These are phyloP conservation scores for Macroramphosus scolopax DNA, from an alignment of 2,797 vertebrate species.

Conservation along the genomic window DNA sequence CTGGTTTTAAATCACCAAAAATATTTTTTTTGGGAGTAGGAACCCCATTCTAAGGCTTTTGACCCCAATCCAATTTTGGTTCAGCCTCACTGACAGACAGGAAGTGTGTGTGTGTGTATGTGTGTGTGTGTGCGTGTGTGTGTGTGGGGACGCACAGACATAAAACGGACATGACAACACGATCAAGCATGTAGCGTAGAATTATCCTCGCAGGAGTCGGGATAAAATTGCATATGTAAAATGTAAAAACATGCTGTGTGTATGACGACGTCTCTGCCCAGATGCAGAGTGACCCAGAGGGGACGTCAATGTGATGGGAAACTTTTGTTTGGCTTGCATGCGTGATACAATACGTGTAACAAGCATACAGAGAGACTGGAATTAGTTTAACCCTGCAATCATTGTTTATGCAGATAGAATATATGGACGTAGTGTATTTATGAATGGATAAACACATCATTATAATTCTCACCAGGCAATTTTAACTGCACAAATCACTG, in stretches of 20 bases:
- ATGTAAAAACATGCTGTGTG: constrained; percentile 17
- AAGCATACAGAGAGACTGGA: constrained; percentile 30
- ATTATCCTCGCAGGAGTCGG: constrained; percentile 44
- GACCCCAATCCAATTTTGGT: constrained; percentile 60
- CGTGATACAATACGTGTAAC: constrained; percentile 34
- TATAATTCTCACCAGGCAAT: no score
- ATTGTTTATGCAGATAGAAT: not conserved
- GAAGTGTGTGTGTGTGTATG: no score
- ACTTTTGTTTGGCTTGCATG: constrained; percentile 47
- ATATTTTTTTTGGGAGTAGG: constrained; percentile 29
- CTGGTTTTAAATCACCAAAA: constrained; percentile 48
- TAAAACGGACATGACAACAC: constrained; percentile 51
- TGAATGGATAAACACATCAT: not conserved
- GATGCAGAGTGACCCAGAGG: constrained; percentile 56
- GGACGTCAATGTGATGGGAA: constrained; percentile 55
- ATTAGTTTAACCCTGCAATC: constrained; percentile 1
- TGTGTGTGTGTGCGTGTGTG: no score
- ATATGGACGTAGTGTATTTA: not conserved
- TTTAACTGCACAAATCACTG: no score
- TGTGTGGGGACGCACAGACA: constrained; percentile 27
- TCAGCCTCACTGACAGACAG: constrained; percentile 30
- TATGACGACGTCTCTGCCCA: constrained; percentile 42
- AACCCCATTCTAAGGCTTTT: constrained; percentile 28
- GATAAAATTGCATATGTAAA: constrained; percentile 62
- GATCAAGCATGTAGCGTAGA: constrained; percentile 48